A percentile compares a stretch with the other conserved stretches of the same genome.
phyloP scores from a whole-genome alignment of 2,888 invertebrate species.

The Panzeria rudis region DNA sequence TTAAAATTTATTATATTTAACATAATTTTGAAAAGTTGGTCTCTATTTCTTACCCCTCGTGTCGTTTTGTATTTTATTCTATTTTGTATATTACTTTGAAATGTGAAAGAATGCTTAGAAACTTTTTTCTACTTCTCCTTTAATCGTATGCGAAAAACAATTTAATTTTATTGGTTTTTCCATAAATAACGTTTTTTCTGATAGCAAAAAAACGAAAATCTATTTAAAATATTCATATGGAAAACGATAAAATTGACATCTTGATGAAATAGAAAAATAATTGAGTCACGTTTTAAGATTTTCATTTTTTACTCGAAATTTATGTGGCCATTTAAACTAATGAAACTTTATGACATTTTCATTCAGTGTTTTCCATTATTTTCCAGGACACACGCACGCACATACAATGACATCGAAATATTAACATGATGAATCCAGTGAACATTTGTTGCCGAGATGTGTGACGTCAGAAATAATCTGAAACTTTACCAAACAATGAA shows the following conservation, averaged over 20 bases:
- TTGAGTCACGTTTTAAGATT: constrained; percentile 71
- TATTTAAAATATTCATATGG: constrained; percentile 63
- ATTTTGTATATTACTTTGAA: constrained; percentile 6
- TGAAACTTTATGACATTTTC: constrained; percentile 69
- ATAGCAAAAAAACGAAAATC: background rate
- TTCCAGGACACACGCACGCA: background rate
- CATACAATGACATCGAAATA: background rate
- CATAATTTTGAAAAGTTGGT: constrained; percentile 60
- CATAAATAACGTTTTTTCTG: constrained; percentile 77
- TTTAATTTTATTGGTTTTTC: constrained; percentile 82
- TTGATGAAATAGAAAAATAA: constrained; percentile 72
- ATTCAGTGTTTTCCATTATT: constrained; percentile 46
- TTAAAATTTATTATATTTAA: constrained; percentile 59
- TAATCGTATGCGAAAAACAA: constrained; percentile 77
- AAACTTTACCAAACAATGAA: too few species aligned
- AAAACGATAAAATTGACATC: constrained; percentile 67
- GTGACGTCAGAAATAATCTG: too few species aligned
- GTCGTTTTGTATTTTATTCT: constrained; percentile 41
- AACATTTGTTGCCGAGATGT: too few species aligned
- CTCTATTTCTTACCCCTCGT: constrained; percentile 6
- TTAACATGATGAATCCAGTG: too few species aligned
- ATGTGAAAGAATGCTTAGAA: background rate
- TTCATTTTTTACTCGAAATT: constrained; percentile 47
- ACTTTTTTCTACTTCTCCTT: background rate
- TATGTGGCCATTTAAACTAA: constrained; percentile 69